phyloP scores from a whole-genome alignment of 2,888 invertebrate species.

The Spilosoma lubricipeda region DNA sequence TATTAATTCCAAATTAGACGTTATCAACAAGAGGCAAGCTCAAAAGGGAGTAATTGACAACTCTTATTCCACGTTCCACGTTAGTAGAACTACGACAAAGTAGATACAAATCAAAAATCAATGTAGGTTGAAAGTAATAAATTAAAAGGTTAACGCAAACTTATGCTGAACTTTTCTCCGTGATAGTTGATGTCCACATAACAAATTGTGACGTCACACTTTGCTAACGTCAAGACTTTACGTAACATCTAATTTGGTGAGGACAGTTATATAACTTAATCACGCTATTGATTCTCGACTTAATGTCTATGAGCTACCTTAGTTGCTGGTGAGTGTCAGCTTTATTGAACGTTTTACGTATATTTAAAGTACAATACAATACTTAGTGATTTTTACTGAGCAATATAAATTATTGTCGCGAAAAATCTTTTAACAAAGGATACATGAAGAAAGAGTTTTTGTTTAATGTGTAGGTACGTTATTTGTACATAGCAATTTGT shows the following conservation, averaged over 20 bases:
- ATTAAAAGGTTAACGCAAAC: not conserved
- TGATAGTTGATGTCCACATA: not conserved
- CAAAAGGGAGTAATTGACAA: not conserved
- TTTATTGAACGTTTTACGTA: not conserved
- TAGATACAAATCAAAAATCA: not conserved
- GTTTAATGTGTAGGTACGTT: constrained; percentile 27
- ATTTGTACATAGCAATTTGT: constrained; percentile 41
- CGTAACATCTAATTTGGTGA: not conserved
- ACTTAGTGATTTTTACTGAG: not conserved
- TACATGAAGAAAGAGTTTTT: constrained; percentile 20
- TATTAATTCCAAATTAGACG: not conserved
- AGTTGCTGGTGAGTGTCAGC: not conserved
- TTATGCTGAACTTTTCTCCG: not conserved
- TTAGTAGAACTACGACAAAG: not conserved
- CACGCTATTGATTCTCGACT: not conserved
- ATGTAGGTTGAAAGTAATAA: not conserved
- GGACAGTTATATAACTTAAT: not conserved
- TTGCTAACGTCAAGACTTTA: not conserved
- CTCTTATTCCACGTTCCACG: not conserved
- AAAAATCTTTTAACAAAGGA: not conserved
- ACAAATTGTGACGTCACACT: not conserved
- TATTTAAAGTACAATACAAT: not conserved
- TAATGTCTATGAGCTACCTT: not conserved
- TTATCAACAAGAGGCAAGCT: not conserved
- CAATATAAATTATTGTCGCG: not conserved